These are phyloP conservation scores for Nothobranchius furzeri DNA, from an alignment of 2,113 vertebrate species.

Conservation along the genomic window DNA sequence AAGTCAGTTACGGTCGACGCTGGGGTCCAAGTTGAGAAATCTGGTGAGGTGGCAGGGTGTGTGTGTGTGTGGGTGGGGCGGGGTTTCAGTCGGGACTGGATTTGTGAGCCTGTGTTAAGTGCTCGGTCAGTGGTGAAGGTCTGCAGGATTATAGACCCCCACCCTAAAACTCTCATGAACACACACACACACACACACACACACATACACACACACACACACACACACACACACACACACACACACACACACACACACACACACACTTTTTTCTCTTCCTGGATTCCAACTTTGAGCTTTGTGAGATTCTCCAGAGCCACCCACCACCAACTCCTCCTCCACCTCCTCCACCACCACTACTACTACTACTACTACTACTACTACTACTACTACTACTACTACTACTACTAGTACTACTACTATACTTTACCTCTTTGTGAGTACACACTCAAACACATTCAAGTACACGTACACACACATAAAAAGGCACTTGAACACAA, in stretches of 20 bases:
- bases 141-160: slow-evolving; percentile 64
- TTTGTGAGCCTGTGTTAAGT: slow-evolving; percentile 68
- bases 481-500: slow-evolving; percentile 62
- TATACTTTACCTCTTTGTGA: slow-evolving; percentile 30
- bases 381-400: slow-evolving; percentile 37
- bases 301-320: slow-evolving; percentile 73
- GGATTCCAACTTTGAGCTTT: slow-evolving; percentile 66
- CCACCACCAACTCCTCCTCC: slow-evolving; percentile 45
- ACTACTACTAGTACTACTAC: slow-evolving; percentile 39
- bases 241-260: slow-evolving; percentile 17
- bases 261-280: slow-evolving; percentile 41
- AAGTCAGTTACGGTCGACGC: slow-evolving; percentile 30
- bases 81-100: slow-evolving; percentile 47
- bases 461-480: slow-evolving; percentile 25
- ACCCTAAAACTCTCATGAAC: slow-evolving; percentile 51
- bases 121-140: slow-evolving; percentile 67
- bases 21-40: slow-evolving; percentile 17
- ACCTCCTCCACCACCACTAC: slow-evolving; percentile 48
- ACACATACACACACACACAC: no score
- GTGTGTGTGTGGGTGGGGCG: slow-evolving; percentile 28
- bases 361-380: slow-evolving; percentile 38
- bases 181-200: slow-evolving; percentile 23
- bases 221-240: slow-evolving; percentile 14
- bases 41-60: slow-evolving; percentile 7
- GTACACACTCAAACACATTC: slow-evolving; percentile 4